Evolutionary conservation across 1,140 invertebrate species (phyloP).

Genomic region (Ceratina australensis): DNA sequence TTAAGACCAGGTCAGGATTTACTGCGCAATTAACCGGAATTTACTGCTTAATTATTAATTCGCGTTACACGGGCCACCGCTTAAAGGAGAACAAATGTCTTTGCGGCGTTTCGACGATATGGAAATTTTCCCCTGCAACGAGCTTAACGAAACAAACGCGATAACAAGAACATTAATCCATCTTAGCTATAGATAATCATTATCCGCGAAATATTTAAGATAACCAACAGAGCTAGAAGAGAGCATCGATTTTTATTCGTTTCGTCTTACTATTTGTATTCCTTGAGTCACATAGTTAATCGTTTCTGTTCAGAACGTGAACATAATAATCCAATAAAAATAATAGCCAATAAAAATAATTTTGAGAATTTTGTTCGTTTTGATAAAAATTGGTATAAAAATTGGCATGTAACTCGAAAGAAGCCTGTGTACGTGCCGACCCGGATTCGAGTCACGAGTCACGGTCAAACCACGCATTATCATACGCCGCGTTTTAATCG

Average conservation of each 20-base stretch:
- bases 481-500: conserved; percentile 43
- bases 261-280: too few relatives aligned
- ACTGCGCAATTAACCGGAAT: conserved; percentile 37
- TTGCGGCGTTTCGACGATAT: conserved; percentile 18
- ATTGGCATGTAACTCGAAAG: too few relatives aligned
- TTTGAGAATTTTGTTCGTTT: too few relatives aligned
- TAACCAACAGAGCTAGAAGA: too few relatives aligned
- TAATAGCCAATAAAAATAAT: too few relatives aligned
- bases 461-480: neutral
- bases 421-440: too few relatives aligned
- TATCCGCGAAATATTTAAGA: too few relatives aligned
- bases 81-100: conserved; percentile 29
- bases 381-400: too few relatives aligned
- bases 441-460: conserved; percentile 28
- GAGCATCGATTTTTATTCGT: too few relatives aligned
- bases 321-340: too few relatives aligned
- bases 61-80: neutral
- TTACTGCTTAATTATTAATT: conserved; percentile 42
- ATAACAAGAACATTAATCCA: conserved; percentile 6
- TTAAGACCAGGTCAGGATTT: conserved; percentile 22
- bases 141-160: conserved; percentile 16
- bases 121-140: conserved; percentile 10
- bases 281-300: too few relatives aligned
- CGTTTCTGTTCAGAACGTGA: too few relatives aligned
- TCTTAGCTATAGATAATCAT: neutral